phyloP scores from a whole-genome alignment of 2,797 vertebrate species.

The Ctenopoma multispine region DNA sequence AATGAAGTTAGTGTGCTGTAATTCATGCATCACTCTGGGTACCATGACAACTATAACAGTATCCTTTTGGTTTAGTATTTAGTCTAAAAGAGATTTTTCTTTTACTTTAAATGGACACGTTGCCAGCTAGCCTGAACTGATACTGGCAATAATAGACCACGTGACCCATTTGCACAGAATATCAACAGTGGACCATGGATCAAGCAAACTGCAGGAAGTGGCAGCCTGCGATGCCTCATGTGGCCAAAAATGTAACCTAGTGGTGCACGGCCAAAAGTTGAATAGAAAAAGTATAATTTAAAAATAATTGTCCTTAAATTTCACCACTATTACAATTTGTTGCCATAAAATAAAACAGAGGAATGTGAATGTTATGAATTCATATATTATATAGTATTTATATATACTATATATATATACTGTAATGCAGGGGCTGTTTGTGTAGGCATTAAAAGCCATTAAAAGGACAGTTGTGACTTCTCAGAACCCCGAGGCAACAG shows the following conservation, averaged over 20 bases:
- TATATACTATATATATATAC: no score
- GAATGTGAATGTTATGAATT: not conserved
- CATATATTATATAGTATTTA: no score
- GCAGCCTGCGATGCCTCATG: slow-evolving; percentile 8
- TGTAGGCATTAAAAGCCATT: slow-evolving; percentile 37
- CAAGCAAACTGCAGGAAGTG: slow-evolving; percentile 31
- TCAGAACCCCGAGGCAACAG: slow-evolving; percentile 40
- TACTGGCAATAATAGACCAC: not conserved
- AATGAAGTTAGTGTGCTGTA: no score
- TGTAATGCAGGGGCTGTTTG: slow-evolving; percentile 10
- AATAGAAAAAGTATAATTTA: not conserved
- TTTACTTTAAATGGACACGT: not conserved
- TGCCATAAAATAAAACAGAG: not conserved
- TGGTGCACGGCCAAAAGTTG: slow-evolving; percentile 6
- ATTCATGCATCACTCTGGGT: not conserved
- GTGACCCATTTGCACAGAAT: slow-evolving; percentile 18
- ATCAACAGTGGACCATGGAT: slow-evolving; percentile 26
- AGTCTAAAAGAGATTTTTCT: not conserved
- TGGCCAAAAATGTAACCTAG: slow-evolving; percentile 38
- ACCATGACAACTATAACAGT: slow-evolving; percentile 3
- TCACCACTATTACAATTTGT: not conserved
- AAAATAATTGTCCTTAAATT: not conserved
- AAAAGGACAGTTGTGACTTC: slow-evolving; percentile 32
- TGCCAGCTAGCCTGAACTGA: not conserved
- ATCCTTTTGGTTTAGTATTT: slow-evolving; percentile 1